Evolutionary conservation across 2,113 vertebrate species (phyloP).

Genomic region (Muntiacus muntjak): DNA sequence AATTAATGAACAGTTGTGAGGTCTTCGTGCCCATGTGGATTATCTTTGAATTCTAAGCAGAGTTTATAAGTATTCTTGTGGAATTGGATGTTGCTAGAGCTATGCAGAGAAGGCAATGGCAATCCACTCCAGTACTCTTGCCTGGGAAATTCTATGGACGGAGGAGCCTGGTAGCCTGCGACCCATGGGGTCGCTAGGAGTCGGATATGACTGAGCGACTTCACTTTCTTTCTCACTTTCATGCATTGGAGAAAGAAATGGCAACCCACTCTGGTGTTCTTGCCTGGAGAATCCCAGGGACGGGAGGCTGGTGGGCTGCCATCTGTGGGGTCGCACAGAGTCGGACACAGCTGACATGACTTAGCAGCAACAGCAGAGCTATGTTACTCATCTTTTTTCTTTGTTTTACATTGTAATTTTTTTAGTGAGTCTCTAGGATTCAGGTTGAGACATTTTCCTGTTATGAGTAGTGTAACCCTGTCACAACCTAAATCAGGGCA

Average conservation of each 20-base stretch:
- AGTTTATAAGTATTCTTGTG: neutral
- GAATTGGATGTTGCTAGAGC: neutral
- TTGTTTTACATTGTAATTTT: neutral
- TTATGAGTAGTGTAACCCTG: neutral
- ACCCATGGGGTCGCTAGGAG: no score
- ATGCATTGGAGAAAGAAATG: no score
- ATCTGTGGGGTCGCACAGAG: no score
- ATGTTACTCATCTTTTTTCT: neutral
- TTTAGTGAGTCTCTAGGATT: neutral
- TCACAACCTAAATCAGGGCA: neutral
- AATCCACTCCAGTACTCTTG: no score
- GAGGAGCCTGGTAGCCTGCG: no score
- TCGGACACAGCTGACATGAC: rapidly evolving
- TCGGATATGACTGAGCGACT: no score
- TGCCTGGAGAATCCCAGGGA: no score
- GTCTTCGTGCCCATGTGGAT: neutral
- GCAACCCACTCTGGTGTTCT: no score
- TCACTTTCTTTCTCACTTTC: no score
- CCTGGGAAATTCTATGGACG: no score
- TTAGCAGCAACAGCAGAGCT: neutral
- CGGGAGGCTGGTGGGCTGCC: no score
- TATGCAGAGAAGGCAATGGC: no score
- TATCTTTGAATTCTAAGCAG: neutral
- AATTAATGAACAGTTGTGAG: neutral
- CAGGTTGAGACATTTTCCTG: neutral